Conservation (phyloP, 2,888 invertebrate genomes). For the Eucriotettix oculatus region DNA sequence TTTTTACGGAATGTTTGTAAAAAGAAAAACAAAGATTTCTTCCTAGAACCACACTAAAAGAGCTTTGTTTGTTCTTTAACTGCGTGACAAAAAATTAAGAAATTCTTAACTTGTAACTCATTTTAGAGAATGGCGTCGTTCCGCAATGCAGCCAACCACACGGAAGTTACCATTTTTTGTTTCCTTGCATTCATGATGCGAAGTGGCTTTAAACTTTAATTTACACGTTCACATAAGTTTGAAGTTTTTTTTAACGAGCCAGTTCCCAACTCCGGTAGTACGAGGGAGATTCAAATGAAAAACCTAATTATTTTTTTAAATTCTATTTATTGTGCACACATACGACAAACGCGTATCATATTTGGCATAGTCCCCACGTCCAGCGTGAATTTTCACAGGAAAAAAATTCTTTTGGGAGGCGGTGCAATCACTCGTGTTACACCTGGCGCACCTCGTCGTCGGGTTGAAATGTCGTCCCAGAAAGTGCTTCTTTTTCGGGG, state of each 20-base stretch:
- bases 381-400: neutral
- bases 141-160: too few species aligned
- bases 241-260: neutral
- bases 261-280: too few species aligned
- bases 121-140: too few species aligned
- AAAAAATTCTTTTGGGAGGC: neutral
- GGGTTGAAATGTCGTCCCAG: neutral
- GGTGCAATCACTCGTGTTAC: neutral
- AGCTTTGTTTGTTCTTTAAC: too few species aligned
- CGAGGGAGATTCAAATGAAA: neutral
- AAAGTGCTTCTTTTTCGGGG: neutral
- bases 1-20: too few species aligned
- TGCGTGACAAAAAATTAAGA: too few species aligned
- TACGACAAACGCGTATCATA: neutral
- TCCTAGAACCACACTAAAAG: too few species aligned
- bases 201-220: too few species aligned
- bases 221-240: neutral
- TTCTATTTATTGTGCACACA: neutral
- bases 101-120: too few species aligned
- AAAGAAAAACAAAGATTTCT: too few species aligned
- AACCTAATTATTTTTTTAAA: neutral
- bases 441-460: neutral
- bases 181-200: too few species aligned
- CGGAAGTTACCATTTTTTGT: too few species aligned
- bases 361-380: neutral